phyloP scores from a whole-genome alignment of 2,797 vertebrate genomes.

The Serranus cabrilla region DNA sequence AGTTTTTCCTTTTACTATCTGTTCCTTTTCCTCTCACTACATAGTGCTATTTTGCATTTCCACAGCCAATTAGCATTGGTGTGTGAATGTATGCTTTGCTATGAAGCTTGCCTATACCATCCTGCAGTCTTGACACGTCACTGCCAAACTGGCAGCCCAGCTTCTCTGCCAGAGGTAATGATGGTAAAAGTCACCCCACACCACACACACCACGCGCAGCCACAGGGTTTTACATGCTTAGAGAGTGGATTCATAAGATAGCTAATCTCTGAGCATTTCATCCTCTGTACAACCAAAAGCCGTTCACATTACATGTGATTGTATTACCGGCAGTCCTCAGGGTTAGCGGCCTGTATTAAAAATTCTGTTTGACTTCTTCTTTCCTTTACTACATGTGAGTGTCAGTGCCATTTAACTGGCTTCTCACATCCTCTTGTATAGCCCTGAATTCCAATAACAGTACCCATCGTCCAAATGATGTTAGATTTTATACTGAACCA shows the following conservation, averaged over 20 bases:
- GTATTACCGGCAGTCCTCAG: neutral
- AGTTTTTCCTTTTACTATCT: neutral
- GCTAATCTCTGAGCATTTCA: slow-evolving; percentile 10
- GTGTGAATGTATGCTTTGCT: slow-evolving; percentile 9
- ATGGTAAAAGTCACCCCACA: slow-evolving; percentile 13
- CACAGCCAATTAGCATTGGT: slow-evolving; percentile 45
- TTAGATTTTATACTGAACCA: neutral
- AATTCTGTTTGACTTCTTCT: slow-evolving; percentile 42
- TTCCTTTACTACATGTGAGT: neutral
- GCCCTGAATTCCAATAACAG: slow-evolving; percentile 1
- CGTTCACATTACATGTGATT: slow-evolving; percentile 1
- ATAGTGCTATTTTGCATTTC: slow-evolving; percentile 27
- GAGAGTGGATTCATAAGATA: neutral
- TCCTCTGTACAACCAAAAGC: neutral
- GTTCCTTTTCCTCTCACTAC: slow-evolving; percentile 4
- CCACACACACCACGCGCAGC: slow-evolving; percentile 19
- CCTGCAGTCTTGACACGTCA: slow-evolving; percentile 40
- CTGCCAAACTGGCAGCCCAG: slow-evolving; percentile 64
- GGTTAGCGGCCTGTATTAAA: slow-evolving; percentile 8
- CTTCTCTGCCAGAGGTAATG: slow-evolving; percentile 62
- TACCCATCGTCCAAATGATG: neutral
- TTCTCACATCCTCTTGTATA: neutral
- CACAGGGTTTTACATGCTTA: slow-evolving; percentile 6
- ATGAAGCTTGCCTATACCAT: slow-evolving; percentile 28
- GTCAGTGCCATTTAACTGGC: neutral